Conservation (phyloP, 2,797 vertebrate genomes). For the Yasuhikotakia modesta region DNA sequence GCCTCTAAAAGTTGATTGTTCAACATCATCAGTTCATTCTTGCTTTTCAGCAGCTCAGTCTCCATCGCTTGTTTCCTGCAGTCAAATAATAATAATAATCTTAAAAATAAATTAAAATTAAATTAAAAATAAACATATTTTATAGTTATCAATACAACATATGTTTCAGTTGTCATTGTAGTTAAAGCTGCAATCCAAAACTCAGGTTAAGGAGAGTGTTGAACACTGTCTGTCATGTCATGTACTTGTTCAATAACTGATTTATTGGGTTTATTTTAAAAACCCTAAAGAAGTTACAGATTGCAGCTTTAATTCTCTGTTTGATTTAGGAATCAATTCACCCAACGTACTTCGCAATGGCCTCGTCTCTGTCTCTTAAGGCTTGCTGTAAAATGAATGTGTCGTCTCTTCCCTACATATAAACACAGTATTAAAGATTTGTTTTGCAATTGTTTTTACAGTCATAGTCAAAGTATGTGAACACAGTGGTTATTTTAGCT, state of each 20-base stretch:
- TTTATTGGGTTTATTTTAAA: too few species aligned
- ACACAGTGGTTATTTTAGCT: neutral
- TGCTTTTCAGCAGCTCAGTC: conserved; percentile 78
- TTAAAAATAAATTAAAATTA: too few species aligned
- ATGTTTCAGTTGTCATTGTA: too few species aligned
- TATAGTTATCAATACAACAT: too few species aligned
- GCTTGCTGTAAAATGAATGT: conserved; percentile 75
- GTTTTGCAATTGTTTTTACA: conserved; percentile 9
- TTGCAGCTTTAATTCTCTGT: neutral
- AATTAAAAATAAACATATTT: too few species aligned
- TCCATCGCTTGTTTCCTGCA: conserved; percentile 84
- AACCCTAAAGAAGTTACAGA: too few species aligned
- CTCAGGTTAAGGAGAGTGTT: too few species aligned
- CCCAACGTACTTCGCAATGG: conserved; percentile 80
- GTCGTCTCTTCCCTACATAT: conserved; percentile 59
- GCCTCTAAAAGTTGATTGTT: conserved; percentile 85
- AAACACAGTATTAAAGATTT: conserved; percentile 2
- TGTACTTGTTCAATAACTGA: too few species aligned
- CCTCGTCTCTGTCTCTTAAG: conserved; percentile 81
- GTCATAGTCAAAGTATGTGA: neutral
- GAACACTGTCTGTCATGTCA: too few species aligned
- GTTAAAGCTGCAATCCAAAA: too few species aligned
- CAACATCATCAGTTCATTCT: conserved; percentile 76
- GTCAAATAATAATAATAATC: conserved; percentile 8
- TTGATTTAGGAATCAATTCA: neutral